These are phyloP conservation scores for Sinocyclocheilus rhinocerous DNA, from an alignment of 2,113 vertebrate species.

Conservation along the genomic window DNA sequence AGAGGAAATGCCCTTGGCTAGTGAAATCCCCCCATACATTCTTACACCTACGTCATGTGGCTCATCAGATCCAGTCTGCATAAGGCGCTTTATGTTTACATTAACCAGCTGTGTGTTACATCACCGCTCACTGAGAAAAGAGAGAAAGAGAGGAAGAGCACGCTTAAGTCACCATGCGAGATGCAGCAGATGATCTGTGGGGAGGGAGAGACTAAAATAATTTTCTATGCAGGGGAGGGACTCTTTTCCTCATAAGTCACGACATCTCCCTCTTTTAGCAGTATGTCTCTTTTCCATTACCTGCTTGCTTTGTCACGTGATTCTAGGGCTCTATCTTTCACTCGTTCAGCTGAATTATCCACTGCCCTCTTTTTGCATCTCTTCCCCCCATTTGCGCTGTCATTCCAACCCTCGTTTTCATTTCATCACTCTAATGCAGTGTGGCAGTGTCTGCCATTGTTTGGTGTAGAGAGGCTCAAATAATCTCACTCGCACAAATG, in stretches of 20 bases:
- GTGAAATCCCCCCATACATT: conserved; percentile 1
- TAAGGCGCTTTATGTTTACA: conserved; percentile 56
- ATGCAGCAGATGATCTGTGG: conserved; percentile 26
- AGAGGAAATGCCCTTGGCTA: conserved; percentile 43
- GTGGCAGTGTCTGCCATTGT: conserved; percentile 64
- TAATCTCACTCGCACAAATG: conserved; percentile 50
- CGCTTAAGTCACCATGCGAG: conserved; percentile 10
- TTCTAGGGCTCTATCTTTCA: neutral
- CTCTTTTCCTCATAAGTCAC: conserved; percentile 42
- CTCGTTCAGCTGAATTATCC: conserved; percentile 54
- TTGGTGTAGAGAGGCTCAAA: conserved; percentile 57
- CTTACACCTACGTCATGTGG: neutral
- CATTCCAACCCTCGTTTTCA: conserved; percentile 45
- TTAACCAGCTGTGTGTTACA: conserved; percentile 72
- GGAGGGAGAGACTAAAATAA: conserved; percentile 33
- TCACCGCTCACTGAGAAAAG: conserved; percentile 47
- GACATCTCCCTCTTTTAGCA: conserved; percentile 45
- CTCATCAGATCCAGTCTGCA: conserved; percentile 15
- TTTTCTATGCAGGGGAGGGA: conserved; percentile 32
- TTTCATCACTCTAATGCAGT: conserved; percentile 70
- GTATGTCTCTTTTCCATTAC: conserved; percentile 26
- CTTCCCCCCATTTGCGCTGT: neutral
- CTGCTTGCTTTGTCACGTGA: conserved; percentile 60
- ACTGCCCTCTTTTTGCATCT: neutral
- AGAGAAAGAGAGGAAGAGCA: conserved; percentile 20